Percentiles rank a stretch among this genome's conserved stretches.
Conservation (phyloP, 2,113 vertebrate genomes). For the Micronycteris hirsuta region DNA sequence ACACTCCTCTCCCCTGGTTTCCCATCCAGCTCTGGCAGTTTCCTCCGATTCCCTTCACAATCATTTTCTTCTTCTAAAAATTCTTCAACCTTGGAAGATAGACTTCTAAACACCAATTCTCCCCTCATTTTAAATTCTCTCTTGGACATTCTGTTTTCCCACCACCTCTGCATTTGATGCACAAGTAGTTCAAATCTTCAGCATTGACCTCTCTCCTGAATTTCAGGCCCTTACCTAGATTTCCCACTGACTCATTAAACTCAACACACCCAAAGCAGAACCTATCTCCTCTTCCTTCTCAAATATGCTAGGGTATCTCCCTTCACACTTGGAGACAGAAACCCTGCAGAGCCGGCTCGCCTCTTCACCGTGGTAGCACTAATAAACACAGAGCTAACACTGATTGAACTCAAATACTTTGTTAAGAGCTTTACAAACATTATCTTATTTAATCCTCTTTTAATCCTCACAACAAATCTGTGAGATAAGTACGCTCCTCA, state of each 20-base stretch:
- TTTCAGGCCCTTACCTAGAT: neutral
- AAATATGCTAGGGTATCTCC: neutral
- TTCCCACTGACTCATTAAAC: neutral
- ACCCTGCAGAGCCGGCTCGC: neutral
- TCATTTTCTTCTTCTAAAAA: neutral
- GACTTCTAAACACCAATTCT: neutral
- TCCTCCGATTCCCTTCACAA: neutral
- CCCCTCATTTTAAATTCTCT: neutral
- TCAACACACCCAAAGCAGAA: neutral
- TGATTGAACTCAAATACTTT: neutral
- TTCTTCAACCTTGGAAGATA: neutral
- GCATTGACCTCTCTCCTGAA: neutral
- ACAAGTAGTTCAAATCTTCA: neutral
- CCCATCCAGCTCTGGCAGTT: neutral
- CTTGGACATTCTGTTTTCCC: neutral
- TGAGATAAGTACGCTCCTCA: neutral
- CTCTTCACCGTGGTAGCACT: neutral
- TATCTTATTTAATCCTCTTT: constrained; percentile 14
- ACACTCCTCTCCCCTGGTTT: neutral
- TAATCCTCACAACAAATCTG: neutral
- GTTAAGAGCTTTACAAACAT: neutral
- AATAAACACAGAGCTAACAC: neutral
- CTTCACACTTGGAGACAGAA: neutral
- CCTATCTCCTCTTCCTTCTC: neutral
- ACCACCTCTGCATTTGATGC: neutral